A percentile compares a stretch with the other conserved stretches of the same genome.
Evolutionary conservation across 2,797 vertebrate species (phyloP).

Genomic region (Prionace glauca): DNA sequence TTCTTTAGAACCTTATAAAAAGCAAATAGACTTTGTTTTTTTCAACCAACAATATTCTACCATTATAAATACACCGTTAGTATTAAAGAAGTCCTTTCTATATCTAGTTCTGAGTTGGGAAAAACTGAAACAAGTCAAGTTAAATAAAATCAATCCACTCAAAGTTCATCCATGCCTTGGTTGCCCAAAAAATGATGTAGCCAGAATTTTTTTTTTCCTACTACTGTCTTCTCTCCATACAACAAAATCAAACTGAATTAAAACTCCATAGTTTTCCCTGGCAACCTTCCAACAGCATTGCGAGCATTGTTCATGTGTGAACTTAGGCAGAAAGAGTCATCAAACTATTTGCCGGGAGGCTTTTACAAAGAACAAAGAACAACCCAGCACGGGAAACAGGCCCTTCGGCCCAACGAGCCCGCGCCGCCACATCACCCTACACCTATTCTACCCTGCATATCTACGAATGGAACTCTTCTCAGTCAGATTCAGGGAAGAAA

Average conservation of each 20-base stretch:
- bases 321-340: background rate
- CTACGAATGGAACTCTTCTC: no score
- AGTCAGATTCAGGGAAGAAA: no score
- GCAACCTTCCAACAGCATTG: background rate
- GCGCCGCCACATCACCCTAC: no score
- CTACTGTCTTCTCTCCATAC: background rate
- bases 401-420: no score
- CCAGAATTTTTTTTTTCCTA: background rate
- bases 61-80: background rate
- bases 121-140: background rate
- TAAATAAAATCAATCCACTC: background rate
- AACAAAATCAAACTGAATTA: background rate
- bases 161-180: background rate
- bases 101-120: background rate
- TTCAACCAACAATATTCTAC: background rate
- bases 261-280: background rate
- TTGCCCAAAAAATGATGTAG: background rate
- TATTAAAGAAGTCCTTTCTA: background rate
- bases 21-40: background rate
- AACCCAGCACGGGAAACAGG: no score
- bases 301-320: background rate
- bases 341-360: background rate
- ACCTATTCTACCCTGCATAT: no score
- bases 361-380: no score
- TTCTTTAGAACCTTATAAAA: constrained; percentile 78